Evolutionary conservation across 2,113 vertebrate genomes (phyloP), one percentile per base, ranked within the genome.

Genomic region (Apteryx mantelli): DNA sequence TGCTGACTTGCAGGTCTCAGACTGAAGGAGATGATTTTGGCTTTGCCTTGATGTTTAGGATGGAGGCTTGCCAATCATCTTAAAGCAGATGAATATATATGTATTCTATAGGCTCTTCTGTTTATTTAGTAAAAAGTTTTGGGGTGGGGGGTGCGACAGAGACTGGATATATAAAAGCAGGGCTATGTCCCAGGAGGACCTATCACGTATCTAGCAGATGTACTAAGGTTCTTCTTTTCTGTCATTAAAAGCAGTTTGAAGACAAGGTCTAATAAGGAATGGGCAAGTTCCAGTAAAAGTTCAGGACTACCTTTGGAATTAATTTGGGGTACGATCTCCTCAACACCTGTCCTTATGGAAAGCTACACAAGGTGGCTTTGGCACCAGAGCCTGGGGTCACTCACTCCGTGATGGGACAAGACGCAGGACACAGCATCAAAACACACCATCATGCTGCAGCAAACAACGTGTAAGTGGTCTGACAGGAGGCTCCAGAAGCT

Each of bases 1-100:
- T 85, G 94, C 93, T 95, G 94, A 92, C 81, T 94, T 24, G 52
- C 81, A 89, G 42, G 77, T 94, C 89, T 82, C 20, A 0, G 24
- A 64, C 46, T 18, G 61, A 20, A 78, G 83, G 83, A 91, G 61
- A 73, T 3, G 34, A 21, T 73, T 3, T 46, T 91, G 81, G 94
- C 86, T 95, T 42, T 85, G 88, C 58, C 71, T 65, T n/a, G 22
- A 26, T 80, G 56, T 44, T 92, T 53, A 61, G 66, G 44, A 77
- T 0, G 2, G 38, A 93, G 13, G 7, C 34, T 88, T 70, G 78
- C 74, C 89, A 85, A 42, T 38, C 32, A 77, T 66, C 80, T 74
- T 61, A 61, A 86, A 83, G 19, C 30, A 65, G 69, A 86, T 87
- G 38, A 95, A 94, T 82, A 84, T 52, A 66, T 36, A 64, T 32